phyloP scores from a whole-genome alignment of 2,113 vertebrate species.

The Otis tarda region DNA sequence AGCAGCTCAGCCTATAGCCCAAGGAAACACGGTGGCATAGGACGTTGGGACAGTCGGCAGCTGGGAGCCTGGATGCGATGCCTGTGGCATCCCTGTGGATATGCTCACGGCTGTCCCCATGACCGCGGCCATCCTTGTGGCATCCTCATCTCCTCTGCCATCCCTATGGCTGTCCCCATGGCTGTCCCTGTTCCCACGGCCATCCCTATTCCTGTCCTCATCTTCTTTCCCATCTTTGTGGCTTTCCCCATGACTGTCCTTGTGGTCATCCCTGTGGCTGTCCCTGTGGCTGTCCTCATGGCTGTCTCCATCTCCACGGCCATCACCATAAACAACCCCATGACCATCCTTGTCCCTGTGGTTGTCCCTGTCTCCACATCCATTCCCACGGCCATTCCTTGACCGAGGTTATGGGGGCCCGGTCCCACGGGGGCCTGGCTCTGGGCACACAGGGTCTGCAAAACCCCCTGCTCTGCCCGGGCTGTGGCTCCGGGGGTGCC shows the following conservation, averaged over 20 bases:
- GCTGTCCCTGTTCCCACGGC: background rate
- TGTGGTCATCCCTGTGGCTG: too few species aligned
- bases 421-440: background rate
- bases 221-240: background rate
- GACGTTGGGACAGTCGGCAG: background rate
- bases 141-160: background rate
- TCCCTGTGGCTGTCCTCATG: background rate
- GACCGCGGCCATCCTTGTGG: too few species aligned
- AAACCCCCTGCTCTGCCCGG: fast-evolving
- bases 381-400: fast-evolving
- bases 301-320: background rate
- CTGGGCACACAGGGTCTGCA: background rate
- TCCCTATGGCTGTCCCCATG: fast-evolving
- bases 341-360: background rate
- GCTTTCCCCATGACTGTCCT: too few species aligned
- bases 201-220: background rate
- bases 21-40: too few species aligned
- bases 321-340: too few species aligned
- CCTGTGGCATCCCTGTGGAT: background rate
- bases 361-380: background rate
- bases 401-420: fast-evolving
- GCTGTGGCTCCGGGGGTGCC: background rate
- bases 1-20: background rate
- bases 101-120: background rate
- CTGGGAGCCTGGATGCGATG: too few species aligned